Base-by-base conservation (phyloP, 2,888 invertebrate genomes). In the Euzetes globulus region DNA sequence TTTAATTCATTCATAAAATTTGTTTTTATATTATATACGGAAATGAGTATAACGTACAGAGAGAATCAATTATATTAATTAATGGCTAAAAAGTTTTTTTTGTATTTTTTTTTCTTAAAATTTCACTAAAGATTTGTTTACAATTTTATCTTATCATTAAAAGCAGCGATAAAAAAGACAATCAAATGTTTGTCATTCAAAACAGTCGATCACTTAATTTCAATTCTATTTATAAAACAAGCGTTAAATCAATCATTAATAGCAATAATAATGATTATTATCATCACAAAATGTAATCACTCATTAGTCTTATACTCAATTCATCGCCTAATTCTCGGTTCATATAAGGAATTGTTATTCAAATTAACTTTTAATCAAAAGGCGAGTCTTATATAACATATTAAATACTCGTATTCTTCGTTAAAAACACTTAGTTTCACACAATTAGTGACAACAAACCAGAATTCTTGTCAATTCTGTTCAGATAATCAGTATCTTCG, bases 21-120 rank as follows among this genome's bases (percentile, higher is more conserved):
- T 68, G n/a, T 68, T 60, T 29, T 29, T 60, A 60, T 58, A 22
- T 58, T 55, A 55, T 55, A 55, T 63, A 37, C 63, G 22, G 22
- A 68, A 68, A 68, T 68, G 68, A 68, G 68, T 68, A 68, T 68
- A 68, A 68, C 68, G 41, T 68, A 68, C 68, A 68, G 68, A 68
- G 68, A 68, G 33, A 68, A 33, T 68, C 19, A 68, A 22, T 41
- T 68, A 22, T 41, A 68, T 60, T 60, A 60, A 60, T 60, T 60
- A 60, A 29, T 60, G 41, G 37, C 68, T 68, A 68, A 41, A 68
- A 68, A 45, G 47, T 47, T 9, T 50, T 50, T 50, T 19, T 55
- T 55, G 5, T 22, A 19, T 9, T 13, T 55, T 22, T n/a, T 55
- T 55, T 25, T 63, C 25, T 41, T 37, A 15, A 15, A 19, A 15